A percentile compares a stretch with the other conserved stretches of the same genome.
phyloP scores from a whole-genome alignment of 2,113 vertebrate species.

The Mellivora capensis region DNA sequence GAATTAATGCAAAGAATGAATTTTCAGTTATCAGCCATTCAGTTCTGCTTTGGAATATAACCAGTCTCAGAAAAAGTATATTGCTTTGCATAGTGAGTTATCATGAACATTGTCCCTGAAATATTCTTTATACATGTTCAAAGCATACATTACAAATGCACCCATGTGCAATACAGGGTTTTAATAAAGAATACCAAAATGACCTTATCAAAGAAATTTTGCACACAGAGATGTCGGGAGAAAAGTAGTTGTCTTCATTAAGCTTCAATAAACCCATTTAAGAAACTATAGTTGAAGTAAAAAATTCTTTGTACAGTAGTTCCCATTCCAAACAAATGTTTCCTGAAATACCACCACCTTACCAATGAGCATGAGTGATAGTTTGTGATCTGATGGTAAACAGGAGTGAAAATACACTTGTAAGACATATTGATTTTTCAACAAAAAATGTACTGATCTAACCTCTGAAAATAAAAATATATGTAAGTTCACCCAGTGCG shows the following conservation, averaged over 20 bases:
- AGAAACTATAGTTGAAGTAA: background rate
- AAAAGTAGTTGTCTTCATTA: background rate
- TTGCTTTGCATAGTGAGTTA: background rate
- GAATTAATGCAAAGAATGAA: background rate
- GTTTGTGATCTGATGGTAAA: background rate
- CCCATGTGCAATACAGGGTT: background rate
- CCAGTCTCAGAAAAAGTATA: background rate
- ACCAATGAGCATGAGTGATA: background rate
- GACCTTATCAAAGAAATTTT: constrained; percentile 15
- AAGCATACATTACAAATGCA: background rate
- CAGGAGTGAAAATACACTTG: background rate
- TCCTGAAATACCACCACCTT: background rate
- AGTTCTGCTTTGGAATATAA: background rate
- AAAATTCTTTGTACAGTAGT: background rate
- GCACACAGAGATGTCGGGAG: background rate
- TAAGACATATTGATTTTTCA: background rate
- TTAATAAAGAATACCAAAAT: constrained; percentile 30
- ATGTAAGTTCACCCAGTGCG: background rate
- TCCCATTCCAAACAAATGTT: background rate
- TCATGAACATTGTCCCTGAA: background rate
- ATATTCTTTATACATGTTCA: background rate
- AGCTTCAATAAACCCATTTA: background rate
- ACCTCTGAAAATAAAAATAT: background rate
- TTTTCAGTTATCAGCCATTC: background rate
- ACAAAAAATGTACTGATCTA: background rate